phyloP scores from a whole-genome alignment of 2,888 invertebrate genomes.

The Melanchra persicariae region DNA sequence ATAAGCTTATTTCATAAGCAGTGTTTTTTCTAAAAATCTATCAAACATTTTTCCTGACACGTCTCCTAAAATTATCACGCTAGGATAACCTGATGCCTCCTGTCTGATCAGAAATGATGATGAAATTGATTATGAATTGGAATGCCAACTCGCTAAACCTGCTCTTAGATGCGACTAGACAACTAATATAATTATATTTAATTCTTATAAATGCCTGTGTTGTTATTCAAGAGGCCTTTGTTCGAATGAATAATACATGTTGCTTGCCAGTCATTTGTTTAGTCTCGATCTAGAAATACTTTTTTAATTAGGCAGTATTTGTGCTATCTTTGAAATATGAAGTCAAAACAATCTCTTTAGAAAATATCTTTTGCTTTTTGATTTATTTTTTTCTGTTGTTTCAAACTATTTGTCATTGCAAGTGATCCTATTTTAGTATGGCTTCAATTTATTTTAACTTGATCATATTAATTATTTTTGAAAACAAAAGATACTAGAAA shows the following conservation, averaged over 20 bases:
- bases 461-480: not conserved
- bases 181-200: conserved; percentile 13
- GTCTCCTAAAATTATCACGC: conserved; percentile 15
- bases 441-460: not conserved
- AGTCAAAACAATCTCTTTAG: not conserved
- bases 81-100: conserved; percentile 12
- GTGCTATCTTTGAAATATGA: not conserved
- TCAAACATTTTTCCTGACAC: not conserved
- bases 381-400: not conserved
- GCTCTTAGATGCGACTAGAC: conserved; percentile 37
- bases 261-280: not conserved
- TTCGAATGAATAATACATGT: conserved; percentile 39
- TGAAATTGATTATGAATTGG: conserved; percentile 33
- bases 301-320: not conserved
- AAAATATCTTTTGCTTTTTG: not conserved
- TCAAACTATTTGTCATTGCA: not conserved
- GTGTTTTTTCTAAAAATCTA: not conserved
- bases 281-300: not conserved
- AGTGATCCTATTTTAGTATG: not conserved
- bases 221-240: conserved; percentile 34
- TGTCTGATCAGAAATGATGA: conserved; percentile 21
- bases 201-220: not conserved
- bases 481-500: not conserved
- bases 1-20: not conserved
- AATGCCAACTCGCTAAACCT: conserved; percentile 38